Evolutionary conservation across 2,888 invertebrate species (phyloP), one percentile per base, ranked within the genome.

Genomic region (Drosophila buzzatii): DNA sequence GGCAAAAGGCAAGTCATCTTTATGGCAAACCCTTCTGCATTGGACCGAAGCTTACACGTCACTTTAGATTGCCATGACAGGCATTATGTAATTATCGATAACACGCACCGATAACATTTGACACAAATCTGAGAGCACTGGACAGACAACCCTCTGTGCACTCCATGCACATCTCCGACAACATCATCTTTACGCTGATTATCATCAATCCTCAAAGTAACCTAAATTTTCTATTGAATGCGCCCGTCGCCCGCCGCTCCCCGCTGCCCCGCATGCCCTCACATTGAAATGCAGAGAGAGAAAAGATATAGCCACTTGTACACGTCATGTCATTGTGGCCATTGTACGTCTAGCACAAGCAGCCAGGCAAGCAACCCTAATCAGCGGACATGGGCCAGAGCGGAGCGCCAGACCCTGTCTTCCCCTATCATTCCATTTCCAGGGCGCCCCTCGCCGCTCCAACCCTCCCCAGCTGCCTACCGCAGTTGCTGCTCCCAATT

Each of bases 311-410:
- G 20, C 63, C 76, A 90, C 89, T 85, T 85, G 75, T 90, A 90
- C 89, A 85, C 90, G 90, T 82, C 89, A 87, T 70, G 78, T 87
- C 89, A 80, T 71, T 70, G 67, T 71, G 70, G 70, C 77, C 89
- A 90, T 85, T 90, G 89, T 85, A 65, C 60, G 64, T 31, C 62
- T 55, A 45, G 78, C 33, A 33, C n/a, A 45, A 23, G 45, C 45
- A 49, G 47, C 9, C 47, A 47, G 47, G n/a, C 82, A 52, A 64
- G 66, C 85, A 85, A 85, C 85, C 85, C 85, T 85, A 85, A 85
- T 85, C 85, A 85, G 78, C 66, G 90, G 81, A 85, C 86, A 76
- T 53, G 59, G 60, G 60, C 49, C 66, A 56, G 44, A 59, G 55
- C 47, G 69, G 27, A 35, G 42, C 45, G 44, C 35, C 62, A 59